Evolutionary conservation across 2,113 vertebrate species (phyloP).

Genomic region (Phodopus roborovskii): DNA sequence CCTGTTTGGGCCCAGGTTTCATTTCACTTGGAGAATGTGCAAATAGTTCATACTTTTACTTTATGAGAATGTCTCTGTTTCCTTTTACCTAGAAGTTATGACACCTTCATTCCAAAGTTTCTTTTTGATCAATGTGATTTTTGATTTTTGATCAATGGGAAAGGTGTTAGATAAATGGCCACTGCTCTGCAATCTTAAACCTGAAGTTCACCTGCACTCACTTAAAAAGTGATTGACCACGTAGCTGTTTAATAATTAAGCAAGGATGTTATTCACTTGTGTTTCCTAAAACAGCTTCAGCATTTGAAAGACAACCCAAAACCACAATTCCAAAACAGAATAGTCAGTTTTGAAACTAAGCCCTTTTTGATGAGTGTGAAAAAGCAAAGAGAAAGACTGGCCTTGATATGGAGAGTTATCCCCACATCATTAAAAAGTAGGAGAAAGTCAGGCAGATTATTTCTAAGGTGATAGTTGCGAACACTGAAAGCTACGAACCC

Average conservation of each 20-base stretch:
- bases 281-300: conserved; percentile 21
- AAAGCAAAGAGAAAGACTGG: background rate
- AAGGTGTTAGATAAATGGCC: background rate
- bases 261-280: background rate
- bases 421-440: conserved; percentile 50
- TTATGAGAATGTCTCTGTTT: background rate
- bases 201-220: background rate
- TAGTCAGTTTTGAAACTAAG: background rate
- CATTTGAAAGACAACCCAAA: background rate
- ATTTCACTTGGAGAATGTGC: background rate
- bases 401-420: background rate
- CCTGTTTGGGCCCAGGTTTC: background rate
- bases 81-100: background rate
- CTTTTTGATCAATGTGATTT: conserved; percentile 10
- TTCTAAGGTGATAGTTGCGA: conserved; percentile 41
- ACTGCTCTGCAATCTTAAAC: background rate
- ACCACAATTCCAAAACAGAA: background rate
- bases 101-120: background rate
- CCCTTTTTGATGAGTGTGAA: background rate
- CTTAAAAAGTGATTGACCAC: background rate
- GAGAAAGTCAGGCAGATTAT: conserved; percentile 28
- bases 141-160: conserved; percentile 7
- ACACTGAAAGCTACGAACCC: background rate
- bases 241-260: background rate
- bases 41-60: conserved; percentile 22